These are phyloP conservation scores for Rhaphigaster nebulosa DNA, from an alignment of 2,888 invertebrate genomes.

Conservation along the genomic window DNA sequence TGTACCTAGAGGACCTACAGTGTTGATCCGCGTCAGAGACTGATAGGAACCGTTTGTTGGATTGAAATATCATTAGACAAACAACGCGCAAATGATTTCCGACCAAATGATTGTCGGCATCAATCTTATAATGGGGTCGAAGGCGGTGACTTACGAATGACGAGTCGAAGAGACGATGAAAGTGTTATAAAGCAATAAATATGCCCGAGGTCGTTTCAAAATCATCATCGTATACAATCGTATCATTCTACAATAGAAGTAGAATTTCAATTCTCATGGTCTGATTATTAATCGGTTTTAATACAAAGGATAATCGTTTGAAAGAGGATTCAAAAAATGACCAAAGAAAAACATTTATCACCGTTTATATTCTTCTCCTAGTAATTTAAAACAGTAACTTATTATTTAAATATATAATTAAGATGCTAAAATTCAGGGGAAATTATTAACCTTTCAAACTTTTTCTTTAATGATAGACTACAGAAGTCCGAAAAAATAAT, in stretches of 20 bases:
- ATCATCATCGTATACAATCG: background rate
- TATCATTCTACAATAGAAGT: background rate
- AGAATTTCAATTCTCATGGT: background rate
- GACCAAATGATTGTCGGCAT: background rate
- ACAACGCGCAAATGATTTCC: slow-evolving; percentile 17
- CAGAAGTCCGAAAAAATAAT: no score
- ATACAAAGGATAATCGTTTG: no score
- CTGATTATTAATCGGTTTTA: background rate
- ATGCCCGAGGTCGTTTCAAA: background rate
- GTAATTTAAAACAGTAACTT: no score
- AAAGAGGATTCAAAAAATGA: no score
- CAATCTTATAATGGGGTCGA: background rate
- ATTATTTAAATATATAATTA: no score
- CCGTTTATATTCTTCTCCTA: no score
- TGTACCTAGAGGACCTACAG: background rate
- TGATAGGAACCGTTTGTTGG: background rate
- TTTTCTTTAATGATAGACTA: no score
- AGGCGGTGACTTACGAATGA: background rate
- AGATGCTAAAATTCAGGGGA: no score
- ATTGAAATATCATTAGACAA: slow-evolving; percentile 28
- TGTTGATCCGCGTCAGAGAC: background rate
- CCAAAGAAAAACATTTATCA: no score
- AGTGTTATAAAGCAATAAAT: background rate
- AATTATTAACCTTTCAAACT: no score
- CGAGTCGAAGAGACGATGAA: background rate